Evolutionary conservation across 2,888 invertebrate species (phyloP).

Genomic region (Pycnomerus fuliginosus): DNA sequence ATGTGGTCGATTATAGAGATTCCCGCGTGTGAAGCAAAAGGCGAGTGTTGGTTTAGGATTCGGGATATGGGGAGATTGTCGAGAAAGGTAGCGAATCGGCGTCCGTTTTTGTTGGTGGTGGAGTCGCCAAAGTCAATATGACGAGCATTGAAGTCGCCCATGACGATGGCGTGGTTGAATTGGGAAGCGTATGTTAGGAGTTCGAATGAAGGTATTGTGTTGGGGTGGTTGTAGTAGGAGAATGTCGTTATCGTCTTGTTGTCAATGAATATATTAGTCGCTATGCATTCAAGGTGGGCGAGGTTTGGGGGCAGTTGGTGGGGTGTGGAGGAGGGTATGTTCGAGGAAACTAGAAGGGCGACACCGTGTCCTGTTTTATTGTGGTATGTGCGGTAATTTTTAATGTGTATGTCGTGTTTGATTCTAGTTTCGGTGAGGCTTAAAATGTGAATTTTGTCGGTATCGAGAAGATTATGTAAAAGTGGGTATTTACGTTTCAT

Average conservation of each 20-base stretch:
- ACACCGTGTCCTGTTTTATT: no score
- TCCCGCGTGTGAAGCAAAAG: conserved; percentile 5
- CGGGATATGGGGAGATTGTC: conserved; percentile 4
- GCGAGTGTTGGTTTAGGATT: conserved; percentile 2
- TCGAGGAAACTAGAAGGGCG: no score
- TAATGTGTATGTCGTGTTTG: no score
- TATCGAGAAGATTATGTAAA: no score
- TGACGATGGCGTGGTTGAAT: conserved; percentile 2
- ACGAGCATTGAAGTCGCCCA: conserved; percentile 17
- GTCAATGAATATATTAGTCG: no score
- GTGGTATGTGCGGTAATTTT: no score
- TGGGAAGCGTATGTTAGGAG: conserved; percentile 3
- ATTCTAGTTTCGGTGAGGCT: conserved; percentile 1
- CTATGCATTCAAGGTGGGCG: no score
- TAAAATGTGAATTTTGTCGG: background rate
- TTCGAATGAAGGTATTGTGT: background rate
- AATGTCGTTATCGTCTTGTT: background rate
- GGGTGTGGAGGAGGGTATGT: no score
- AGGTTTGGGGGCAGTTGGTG: no score
- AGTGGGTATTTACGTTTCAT: no score
- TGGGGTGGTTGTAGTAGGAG: conserved; percentile 4
- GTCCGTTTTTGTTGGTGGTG: conserved; percentile 7
- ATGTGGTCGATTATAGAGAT: conserved; percentile 13
- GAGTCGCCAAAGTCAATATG: conserved; percentile 7
- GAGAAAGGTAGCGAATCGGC: background rate